Evolutionary conservation across 2,888 invertebrate species (phyloP).

Genomic region (Lasioglossum pauxillum): DNA sequence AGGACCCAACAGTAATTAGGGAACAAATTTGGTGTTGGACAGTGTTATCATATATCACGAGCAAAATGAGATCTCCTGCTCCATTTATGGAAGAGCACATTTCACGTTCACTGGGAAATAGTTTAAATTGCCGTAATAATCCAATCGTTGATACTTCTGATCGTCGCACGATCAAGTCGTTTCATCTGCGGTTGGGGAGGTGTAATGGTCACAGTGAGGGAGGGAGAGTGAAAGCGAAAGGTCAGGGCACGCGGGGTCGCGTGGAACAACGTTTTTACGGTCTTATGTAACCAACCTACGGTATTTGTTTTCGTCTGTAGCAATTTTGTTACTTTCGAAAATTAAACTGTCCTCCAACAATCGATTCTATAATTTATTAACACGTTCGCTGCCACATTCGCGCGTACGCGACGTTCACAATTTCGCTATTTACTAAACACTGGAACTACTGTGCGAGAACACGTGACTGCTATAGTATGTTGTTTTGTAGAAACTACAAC

Average conservation of each 20-base stretch:
- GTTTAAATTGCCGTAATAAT: slow-evolving; percentile 21
- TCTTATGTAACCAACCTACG: slow-evolving; percentile 71
- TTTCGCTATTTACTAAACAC: too few species aligned
- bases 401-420: too few species aligned
- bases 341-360: not conserved
- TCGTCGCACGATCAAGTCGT: slow-evolving; percentile 54
- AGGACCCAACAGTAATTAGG: too few species aligned
- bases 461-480: not conserved
- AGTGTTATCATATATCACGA: not conserved
- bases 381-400: not conserved
- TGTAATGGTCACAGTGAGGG: slow-evolving; percentile 64
- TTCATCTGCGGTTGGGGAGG: slow-evolving; percentile 58
- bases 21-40: too few species aligned
- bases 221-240: slow-evolving; percentile 83
- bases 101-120: not conserved
- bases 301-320: slow-evolving; percentile 27
- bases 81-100: not conserved
- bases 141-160: slow-evolving; percentile 44
- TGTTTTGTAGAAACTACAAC: not conserved
- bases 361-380: not conserved
- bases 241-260: slow-evolving; percentile 81
- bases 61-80: not conserved
- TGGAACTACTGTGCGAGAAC: too few species aligned
- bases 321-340: not conserved
- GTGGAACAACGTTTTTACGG: slow-evolving; percentile 79